Conservation (phyloP, 2,797 vertebrate species). For the Synaphobranchus kaupii region DNA sequence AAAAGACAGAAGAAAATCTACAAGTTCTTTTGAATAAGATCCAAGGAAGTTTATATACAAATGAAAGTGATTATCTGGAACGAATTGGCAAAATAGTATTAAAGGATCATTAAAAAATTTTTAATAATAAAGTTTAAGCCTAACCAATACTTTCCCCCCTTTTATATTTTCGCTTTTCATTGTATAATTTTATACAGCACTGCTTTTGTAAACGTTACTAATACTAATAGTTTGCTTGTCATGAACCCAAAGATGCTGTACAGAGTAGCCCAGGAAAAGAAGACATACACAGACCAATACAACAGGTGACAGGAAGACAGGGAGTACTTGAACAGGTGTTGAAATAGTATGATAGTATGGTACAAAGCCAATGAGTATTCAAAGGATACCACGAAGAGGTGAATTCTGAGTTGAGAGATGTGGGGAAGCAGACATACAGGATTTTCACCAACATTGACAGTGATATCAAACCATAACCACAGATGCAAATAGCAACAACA, state of each 20-base stretch:
- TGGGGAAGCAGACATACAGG: background rate
- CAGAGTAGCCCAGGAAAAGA: too few relatives aligned
- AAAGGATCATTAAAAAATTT: background rate
- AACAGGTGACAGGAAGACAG: background rate
- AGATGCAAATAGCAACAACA: background rate
- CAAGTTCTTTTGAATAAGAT: background rate
- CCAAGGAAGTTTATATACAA: background rate
- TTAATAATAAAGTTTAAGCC: background rate
- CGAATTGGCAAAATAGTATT: background rate
- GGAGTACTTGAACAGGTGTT: slow-evolving; percentile 1
- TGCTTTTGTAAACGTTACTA: background rate
- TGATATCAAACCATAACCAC: background rate
- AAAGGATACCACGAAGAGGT: background rate
- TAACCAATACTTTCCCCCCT: background rate
- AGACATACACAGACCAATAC: too few relatives aligned
- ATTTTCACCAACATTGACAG: background rate
- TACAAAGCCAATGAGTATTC: background rate
- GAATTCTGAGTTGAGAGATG: background rate
- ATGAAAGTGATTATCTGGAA: slow-evolving; percentile 4
- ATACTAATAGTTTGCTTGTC: background rate
- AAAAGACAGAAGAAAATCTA: background rate
- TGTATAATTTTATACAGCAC: background rate
- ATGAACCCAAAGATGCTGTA: background rate
- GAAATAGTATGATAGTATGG: background rate
- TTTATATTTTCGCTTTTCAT: background rate